Base-by-base conservation (phyloP, 1,140 invertebrate genomes). In the Hypsibius dujardini region DNA sequence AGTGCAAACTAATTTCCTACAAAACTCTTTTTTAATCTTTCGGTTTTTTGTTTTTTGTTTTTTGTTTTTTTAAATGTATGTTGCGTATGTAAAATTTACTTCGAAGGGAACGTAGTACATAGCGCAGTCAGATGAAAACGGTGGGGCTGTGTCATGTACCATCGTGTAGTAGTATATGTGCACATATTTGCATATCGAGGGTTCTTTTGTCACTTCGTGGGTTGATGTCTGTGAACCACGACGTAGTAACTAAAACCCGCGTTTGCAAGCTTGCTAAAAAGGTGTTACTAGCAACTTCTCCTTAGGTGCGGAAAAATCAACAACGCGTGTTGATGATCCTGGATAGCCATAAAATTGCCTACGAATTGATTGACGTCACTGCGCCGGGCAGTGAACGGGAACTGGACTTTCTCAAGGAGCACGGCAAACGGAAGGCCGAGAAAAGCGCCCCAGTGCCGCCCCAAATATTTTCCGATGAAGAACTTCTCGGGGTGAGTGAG, bases 371-470 rank as follows among this genome's bases (percentile, higher is more conserved):
- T 75, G 93, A 97, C 79, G 94, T 97, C 76, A 88, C 91, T 47
- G 90, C 94, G 79, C 90, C 91, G 40, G 87, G 87, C 47, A 87
- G 87, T 78, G 91, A 95, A 79, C 81, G 85, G 70, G 87, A 90
- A 69, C 91, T 90, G 80, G 89, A 92, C 75, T 90, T 90, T 77
- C 95, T 97, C 90, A 88, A 92, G 79, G 85, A 85, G 74, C 89
- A 92, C 78, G 86, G 88, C 72, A 90, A 87, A 75, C 84, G 87
- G 70, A 12, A 67, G 12, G 28, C 74, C 28, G 75, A 76, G 72
- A 77, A 79, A 70, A 87, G 87, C 46, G 85, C 83, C 46, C 86
- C 90, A 46, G 80, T 94, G 74, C 91, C 92, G 70, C 93, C 93
- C 71, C 93, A 96, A 81, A 84, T 97, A 74, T 97, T 95, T 78